A percentile compares a stretch with the other conserved stretches of the same genome.
phyloP scores from a whole-genome alignment of 2,113 vertebrate genomes.

The Elachura formosa region DNA sequence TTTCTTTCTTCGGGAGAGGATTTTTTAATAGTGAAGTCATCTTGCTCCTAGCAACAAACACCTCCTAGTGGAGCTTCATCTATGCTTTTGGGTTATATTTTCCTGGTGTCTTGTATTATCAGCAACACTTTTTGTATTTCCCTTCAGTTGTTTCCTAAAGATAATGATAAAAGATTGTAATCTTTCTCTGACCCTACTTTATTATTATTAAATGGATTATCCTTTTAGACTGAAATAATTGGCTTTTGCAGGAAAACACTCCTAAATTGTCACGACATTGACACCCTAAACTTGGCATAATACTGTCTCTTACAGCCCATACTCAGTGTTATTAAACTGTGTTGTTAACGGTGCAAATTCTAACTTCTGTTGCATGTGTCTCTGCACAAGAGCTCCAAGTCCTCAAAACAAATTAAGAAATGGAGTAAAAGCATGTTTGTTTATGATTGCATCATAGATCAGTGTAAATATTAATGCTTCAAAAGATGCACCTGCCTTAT shows the following conservation, averaged over 20 bases:
- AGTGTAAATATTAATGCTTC: neutral
- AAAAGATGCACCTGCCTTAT: neutral
- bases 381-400: neutral
- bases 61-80: neutral
- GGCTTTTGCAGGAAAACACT: neutral
- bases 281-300: neutral
- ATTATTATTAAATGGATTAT: slow-evolving; percentile 26
- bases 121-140: neutral
- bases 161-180: slow-evolving; percentile 34
- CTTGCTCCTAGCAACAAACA: slow-evolving; percentile 38
- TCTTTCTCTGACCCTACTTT: slow-evolving; percentile 6
- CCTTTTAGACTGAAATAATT: slow-evolving; percentile 26
- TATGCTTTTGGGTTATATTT: neutral
- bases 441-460: neutral
- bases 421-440: neutral
- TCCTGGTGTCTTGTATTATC: neutral
- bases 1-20: neutral
- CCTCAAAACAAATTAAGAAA: neutral
- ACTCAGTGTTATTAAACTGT: slow-evolving; percentile 27
- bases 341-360: neutral
- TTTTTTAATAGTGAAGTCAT: slow-evolving; percentile 23
- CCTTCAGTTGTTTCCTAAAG: neutral
- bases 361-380: neutral
- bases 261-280: neutral
- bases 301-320: neutral